phyloP scores from a whole-genome alignment of 2,797 vertebrate genomes.

The Chelmon rostratus region DNA sequence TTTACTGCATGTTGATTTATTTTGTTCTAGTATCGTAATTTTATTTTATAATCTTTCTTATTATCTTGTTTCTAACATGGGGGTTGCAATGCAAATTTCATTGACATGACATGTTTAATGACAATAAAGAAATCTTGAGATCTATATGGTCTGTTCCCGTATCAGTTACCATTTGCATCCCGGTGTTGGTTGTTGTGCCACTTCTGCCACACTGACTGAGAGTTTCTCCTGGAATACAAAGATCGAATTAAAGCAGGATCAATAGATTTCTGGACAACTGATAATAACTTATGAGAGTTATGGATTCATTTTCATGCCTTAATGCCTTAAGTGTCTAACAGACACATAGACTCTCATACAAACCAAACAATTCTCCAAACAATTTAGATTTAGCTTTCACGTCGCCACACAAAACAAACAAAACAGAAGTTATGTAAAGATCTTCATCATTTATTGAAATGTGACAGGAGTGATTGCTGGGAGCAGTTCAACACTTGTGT shows the following conservation, averaged over 20 bases:
- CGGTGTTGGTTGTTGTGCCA: neutral
- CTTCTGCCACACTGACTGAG: neutral
- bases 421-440: neutral
- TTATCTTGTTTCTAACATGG: no score
- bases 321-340: no score
- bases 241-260: neutral
- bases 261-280: neutral
- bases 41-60: no score
- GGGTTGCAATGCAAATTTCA: no score
- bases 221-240: no score
- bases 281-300: neutral
- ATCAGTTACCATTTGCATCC: neutral
- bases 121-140: no score
- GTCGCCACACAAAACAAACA: neutral
- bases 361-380: neutral
- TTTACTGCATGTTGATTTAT: no score
- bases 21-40: no score
- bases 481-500: conserved; percentile 65
- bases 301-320: no score
- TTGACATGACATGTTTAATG: no score
- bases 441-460: neutral
- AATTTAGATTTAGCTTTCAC: neutral
- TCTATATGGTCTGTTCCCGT: neutral
- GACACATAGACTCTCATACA: neutral
- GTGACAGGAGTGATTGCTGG: neutral